A percentile compares a stretch with the other conserved stretches of the same genome.
Conservation (phyloP, 2,113 vertebrate genomes). For the Zosterops hypoxanthus region DNA sequence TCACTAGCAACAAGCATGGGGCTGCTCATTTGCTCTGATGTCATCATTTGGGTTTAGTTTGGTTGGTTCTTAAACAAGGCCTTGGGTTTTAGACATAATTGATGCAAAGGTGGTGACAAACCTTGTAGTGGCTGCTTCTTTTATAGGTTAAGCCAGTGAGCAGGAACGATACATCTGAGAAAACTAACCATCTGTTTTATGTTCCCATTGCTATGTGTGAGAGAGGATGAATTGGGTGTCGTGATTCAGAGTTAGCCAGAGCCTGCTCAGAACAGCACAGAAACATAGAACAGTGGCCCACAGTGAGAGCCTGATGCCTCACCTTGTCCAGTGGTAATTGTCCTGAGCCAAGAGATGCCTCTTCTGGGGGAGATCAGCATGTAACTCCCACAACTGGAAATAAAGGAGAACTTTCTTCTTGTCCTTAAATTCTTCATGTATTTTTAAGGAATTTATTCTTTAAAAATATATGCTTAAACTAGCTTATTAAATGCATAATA, state of each 20-base stretch:
- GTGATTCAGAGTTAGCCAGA: background rate
- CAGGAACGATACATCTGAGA: background rate
- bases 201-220: background rate
- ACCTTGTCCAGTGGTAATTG: background rate
- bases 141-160: background rate
- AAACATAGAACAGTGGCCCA: rapidly evolving
- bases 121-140: background rate
- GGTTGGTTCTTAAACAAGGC: background rate
- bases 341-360: background rate
- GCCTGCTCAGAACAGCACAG: background rate
- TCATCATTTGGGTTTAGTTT: background rate
- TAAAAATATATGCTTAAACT: background rate
- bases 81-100: background rate
- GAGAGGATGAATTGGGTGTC: background rate
- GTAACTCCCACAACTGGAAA: background rate
- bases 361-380: background rate
- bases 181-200: background rate
- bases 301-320: rapidly evolving
- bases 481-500: background rate
- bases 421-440: background rate
- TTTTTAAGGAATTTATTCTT: background rate
- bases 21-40: background rate
- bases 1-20: background rate
- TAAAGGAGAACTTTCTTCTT: background rate
- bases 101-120: background rate